Percentiles rank a stretch among this genome's conserved stretches.
Evolutionary conservation across 1,140 invertebrate genomes (phyloP).

Genomic region (Drosophila kikkawai): DNA sequence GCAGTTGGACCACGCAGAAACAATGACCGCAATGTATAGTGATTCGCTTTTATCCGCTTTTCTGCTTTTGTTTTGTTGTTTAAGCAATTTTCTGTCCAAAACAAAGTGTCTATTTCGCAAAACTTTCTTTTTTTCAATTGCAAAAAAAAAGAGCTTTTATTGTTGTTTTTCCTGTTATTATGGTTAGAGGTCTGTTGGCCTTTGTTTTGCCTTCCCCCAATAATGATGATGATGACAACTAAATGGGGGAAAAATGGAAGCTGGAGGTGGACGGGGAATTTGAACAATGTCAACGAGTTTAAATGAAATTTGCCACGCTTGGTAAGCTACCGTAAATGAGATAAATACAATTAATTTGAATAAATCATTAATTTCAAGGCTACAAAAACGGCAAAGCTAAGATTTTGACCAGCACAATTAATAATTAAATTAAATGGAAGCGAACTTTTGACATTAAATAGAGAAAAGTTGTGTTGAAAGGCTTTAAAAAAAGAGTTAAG

Average conservation of each 20-base stretch:
- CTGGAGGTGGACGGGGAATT: background rate
- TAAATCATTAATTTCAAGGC: constrained; percentile 55
- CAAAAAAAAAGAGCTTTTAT: constrained; percentile 38
- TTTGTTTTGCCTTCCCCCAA: constrained; percentile 32
- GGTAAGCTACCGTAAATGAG: constrained; percentile 40
- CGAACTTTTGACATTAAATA: constrained; percentile 15
- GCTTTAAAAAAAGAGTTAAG: background rate
- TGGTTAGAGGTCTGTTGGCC: constrained; percentile 17
- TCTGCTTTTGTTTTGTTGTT: constrained; percentile 31
- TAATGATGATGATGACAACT: constrained; percentile 54
- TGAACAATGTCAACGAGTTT: constrained; percentile 46
- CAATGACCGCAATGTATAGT: constrained; percentile 47
- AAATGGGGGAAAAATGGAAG: constrained; percentile 35
- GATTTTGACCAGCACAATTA: background rate
- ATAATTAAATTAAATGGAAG: constrained; percentile 24
- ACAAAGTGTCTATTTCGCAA: constrained; percentile 56
- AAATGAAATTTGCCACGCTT: constrained; percentile 41
- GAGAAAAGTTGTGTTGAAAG: background rate
- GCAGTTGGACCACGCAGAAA: constrained; percentile 45
- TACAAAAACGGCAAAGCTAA: constrained; percentile 14
- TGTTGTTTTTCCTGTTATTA: constrained; percentile 39
- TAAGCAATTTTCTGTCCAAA: constrained; percentile 52
- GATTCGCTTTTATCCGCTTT: constrained; percentile 17
- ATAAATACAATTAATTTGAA: constrained; percentile 53
- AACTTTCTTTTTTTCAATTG: constrained; percentile 56